Base-by-base conservation (phyloP, 2,888 invertebrate species). In the Polydrusus tereticollis region DNA sequence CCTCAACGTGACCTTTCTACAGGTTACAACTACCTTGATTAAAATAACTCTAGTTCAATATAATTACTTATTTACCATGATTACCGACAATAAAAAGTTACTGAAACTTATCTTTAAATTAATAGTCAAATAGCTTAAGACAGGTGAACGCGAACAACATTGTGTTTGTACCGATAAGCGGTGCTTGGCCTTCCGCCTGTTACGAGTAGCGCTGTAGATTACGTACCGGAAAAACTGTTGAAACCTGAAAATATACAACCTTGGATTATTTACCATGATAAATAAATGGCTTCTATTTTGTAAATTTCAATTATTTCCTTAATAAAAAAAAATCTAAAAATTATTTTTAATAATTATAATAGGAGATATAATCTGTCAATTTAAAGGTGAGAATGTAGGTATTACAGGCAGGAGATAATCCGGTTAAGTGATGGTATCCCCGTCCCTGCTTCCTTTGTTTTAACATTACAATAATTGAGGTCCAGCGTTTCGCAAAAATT, bases 41-140 rank as follows among this genome's bases (percentile, higher is more conserved):
- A 50, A 41, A 50, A 50, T 50, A 50, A 50, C 26, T 50, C 50
- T 26, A 50, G 23, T 50, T 50, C 50, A 26, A 10, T 26, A 26
- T 26, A 50, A 50, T 50, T 26, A 26, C 50, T 26, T 26, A 26
- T 26, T 26, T 50, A 26, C 26, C 6, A 50, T 26, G 50, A 50
- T 50, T 50, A 50, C 50, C 26, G n/a, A 50, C 50, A 50, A 50
- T 26, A 50, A 50, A 45, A 50, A 26, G 50, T 50, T 50, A 50
- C 14, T 50, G 0, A 50, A 50, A 50, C 20, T 50, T 50, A 50
- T 50, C 50, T 23, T 3, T 50, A 26, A 50, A 50, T 50, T 26
- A 50, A 14, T 8, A 14, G 50, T 12, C 14, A 50, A 50, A 50
- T 50, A 26, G 14, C 50, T 50, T n/a, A 14, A 50, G 50, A 50